Base-by-base conservation (phyloP, 2,888 invertebrate genomes). In the Troilus luridus region DNA sequence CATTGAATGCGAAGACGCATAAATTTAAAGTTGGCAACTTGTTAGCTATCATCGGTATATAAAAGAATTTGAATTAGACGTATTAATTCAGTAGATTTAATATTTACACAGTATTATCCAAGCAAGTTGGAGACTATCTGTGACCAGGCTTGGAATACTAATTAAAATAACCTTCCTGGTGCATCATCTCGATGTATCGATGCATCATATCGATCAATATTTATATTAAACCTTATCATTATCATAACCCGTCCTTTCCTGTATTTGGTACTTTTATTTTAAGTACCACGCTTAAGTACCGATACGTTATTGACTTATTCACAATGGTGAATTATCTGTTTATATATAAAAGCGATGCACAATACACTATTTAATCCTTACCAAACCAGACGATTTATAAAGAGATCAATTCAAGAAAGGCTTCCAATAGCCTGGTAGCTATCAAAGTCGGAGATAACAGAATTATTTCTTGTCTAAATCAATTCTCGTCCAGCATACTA, bases 81-180 rank as follows among this genome's bases (percentile, higher is more conserved):
- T 85, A 56, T 85, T 85, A 58, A 85, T 54, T 85, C 85, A 85
- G 14, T 58, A 85, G 85, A 11, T 85, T 85, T 85, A 85, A 85
- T 85, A 85, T 85, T 85, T 85, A 85, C 56, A n/a, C 56, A 14
- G 85, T 56, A 85, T 41, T 77, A 77, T 77, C 72, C 72, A 41
- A 77, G 72, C 72, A 77, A 77, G 72, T 21, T 21, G 56, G 0
- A 12, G 54, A 54, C 3, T 54, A 56, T 85, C 85, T 85, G n/a
- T 11, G 56, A 19, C 21, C 85, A 56, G 56, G 85, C 56, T 56
- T 56, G 56, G 85, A 85, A 85, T 85, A 56, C 11, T 56, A n/a
- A 58, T 58, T 85, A 56, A 21, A 85, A 85, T 85, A n/a, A 21
- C 85, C 85, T 85, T 85, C 56, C 19, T 58, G 12, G n/a, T n/a